Conservation (phyloP, 2,113 vertebrate species). For the Patagioenas fasciata region DNA sequence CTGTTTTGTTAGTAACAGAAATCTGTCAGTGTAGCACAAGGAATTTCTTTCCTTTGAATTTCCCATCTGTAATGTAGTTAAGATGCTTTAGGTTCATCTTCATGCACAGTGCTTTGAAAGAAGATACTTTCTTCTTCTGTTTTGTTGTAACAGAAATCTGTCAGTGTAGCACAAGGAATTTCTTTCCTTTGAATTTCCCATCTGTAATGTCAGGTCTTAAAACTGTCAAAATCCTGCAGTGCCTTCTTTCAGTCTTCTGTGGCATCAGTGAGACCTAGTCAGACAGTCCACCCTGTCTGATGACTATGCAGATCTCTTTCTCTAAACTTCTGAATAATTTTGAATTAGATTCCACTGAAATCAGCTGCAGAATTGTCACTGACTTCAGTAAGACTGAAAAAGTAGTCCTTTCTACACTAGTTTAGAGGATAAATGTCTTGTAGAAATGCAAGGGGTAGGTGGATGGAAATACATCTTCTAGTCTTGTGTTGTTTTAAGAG, state of each 20-base stretch:
- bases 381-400: background rate
- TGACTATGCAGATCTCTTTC: background rate
- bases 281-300: accelerated
- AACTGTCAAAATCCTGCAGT: background rate
- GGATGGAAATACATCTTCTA: background rate
- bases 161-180: background rate
- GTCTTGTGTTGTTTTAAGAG: background rate
- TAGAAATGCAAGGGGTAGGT: background rate
- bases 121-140: background rate
- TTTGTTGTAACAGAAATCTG: background rate
- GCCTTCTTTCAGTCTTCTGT: background rate
- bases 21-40: background rate
- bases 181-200: background rate
- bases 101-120: background rate
- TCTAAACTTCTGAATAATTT: background rate
- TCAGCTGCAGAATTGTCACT: background rate
- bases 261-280: background rate
- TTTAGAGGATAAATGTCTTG: background rate
- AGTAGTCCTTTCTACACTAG: background rate
- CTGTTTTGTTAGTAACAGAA: background rate
- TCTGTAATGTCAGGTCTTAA: background rate
- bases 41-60: background rate
- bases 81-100: background rate
- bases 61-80: background rate
- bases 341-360: background rate